A percentile compares a stretch with the other conserved stretches of the same genome.
Evolutionary conservation across 2,113 vertebrate species (phyloP).

Genomic region (Lutjanus erythropterus): DNA sequence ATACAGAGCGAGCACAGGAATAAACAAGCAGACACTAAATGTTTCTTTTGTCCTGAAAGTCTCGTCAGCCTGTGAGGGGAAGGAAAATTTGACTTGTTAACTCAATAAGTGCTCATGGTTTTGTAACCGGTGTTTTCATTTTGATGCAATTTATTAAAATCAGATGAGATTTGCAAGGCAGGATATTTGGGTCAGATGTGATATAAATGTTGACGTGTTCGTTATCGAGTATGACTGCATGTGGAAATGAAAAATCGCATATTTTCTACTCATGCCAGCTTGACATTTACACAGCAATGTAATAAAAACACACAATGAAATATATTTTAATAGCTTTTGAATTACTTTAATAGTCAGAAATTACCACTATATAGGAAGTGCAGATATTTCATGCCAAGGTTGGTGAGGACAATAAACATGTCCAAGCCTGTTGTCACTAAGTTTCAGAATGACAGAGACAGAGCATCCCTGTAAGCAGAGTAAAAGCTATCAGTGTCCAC

Average conservation of each 20-base stretch:
- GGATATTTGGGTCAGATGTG: constrained; percentile 44
- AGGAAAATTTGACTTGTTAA: constrained; percentile 58
- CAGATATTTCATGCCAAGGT: too few relatives aligned
- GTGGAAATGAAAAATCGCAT: constrained; percentile 15
- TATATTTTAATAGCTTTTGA: not conserved
- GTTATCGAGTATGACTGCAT: constrained; percentile 5
- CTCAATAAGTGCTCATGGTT: constrained; percentile 46
- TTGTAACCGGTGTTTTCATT: constrained; percentile 47
- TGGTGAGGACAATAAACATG: too few relatives aligned
- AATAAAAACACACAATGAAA: not conserved
- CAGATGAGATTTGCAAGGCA: constrained; percentile 37
- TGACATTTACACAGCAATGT: not conserved
- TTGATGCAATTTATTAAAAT: constrained; percentile 54
- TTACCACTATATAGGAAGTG: not conserved
- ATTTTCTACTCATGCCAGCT: constrained; percentile 7
- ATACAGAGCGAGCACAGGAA: constrained; percentile 83
- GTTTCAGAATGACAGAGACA: too few relatives aligned
- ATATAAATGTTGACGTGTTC: constrained; percentile 26
- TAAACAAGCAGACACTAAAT: constrained; percentile 85
- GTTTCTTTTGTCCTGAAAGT: constrained; percentile 77
- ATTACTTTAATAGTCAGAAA: not conserved
- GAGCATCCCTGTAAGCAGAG: too few relatives aligned
- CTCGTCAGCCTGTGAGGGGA: constrained; percentile 40
- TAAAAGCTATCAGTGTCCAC: too few relatives aligned
- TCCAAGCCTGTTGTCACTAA: too few relatives aligned